Evolutionary conservation across 2,113 vertebrate species (phyloP), one percentile per base, ranked within the genome.

Genomic region (Ciconia maguari): DNA sequence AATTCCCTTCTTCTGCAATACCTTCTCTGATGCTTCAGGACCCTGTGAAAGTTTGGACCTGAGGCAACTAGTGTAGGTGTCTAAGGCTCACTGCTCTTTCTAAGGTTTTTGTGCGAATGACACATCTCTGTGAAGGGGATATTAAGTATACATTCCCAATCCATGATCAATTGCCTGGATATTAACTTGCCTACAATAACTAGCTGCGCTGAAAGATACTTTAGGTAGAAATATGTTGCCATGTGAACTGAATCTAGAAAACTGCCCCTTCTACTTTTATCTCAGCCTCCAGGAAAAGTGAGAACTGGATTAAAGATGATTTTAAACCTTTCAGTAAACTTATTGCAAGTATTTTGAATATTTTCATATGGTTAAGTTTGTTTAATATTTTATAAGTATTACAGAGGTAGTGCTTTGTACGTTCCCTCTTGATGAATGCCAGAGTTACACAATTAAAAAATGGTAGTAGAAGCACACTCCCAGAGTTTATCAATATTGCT

Each of bases 261-360:
- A 93, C 62, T 87, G 66, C 27, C 85, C 66, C 74, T 83, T 93
- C 72, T 94, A 52, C 78, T 87, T 97, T 72, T 82, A 94, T 86
- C 54, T 94, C 82, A 91, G 82, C 62, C 85, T 90, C 83, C 82
- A 66, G 49, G 26, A 80, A 55, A 91, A 93, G 54, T 29, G 16
- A 94, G 41, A 87, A 52, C 41, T 82, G 36, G 58, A 74, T 74
- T 72, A 79, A 90, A 88, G 62, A 49, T 6, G 9, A 36, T 19
- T 62, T 86, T 61, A 79, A 89, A 86, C 30, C 65, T 95, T 88
- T 65, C 66, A 66, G 51, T 64, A 74, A 83, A 92, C 27, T 79
- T 51, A 82, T 18, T 70, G 57, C 54, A 74, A 58, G 32, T 49
- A 83, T 80, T 93, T 74, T 77, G 49, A 88, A 83, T 74, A 70